Conservation (phyloP, 2,888 invertebrate genomes). For the Oligia latruncula region DNA sequence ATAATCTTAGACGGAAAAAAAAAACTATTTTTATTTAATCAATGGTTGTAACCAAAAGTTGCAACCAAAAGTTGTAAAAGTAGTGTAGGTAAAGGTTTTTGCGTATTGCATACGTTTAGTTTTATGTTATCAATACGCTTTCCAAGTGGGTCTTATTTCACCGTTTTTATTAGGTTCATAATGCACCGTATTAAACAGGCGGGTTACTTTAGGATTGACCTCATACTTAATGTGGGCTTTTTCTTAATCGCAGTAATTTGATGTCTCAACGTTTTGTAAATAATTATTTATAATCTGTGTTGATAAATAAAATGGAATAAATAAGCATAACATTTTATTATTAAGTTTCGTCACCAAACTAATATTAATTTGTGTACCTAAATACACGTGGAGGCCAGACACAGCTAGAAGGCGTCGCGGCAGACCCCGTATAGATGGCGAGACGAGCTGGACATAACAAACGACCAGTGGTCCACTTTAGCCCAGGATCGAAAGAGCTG, state of each 20-base stretch:
- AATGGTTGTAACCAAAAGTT: not conserved
- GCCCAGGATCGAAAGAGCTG: not conserved
- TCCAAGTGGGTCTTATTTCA: not conserved
- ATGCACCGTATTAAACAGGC: not conserved
- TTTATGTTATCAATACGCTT: not conserved
- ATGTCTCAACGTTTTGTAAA: not conserved
- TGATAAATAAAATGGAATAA: constrained; percentile 4
- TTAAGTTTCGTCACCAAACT: not conserved
- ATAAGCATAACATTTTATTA: not conserved
- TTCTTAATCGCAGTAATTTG: not conserved
- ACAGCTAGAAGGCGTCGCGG: not conserved
- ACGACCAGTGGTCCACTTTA: not conserved
- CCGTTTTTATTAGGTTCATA: not conserved
- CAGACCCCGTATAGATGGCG: not conserved
- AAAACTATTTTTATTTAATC: no score
- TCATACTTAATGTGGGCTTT: not conserved
- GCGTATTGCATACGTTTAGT: not conserved
- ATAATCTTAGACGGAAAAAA: not conserved
- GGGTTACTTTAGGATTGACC: not conserved
- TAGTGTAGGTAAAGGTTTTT: not conserved
- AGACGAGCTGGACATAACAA: not conserved
- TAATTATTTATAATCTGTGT: not conserved
- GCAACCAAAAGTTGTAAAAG: not conserved
- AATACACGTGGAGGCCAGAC: not conserved
- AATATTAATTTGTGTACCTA: not conserved